Evolutionary conservation across 2,888 invertebrate genomes (phyloP), one percentile per base, ranked within the genome.

Genomic region (Troides aeacus): DNA sequence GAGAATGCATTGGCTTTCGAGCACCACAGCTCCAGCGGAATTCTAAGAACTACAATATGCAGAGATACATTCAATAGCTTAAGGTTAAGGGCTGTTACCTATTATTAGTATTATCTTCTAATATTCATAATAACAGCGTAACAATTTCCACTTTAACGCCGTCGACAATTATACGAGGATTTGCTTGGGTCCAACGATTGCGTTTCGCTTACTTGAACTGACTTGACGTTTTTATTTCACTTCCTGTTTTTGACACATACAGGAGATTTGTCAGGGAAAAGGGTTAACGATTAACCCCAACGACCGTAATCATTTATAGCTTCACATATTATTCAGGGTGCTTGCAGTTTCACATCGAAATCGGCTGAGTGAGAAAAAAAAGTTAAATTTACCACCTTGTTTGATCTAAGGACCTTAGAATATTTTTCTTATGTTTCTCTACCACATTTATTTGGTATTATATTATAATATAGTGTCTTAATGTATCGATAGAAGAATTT

Each of bases 231-330:
- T 66, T 62, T 23, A 66, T 66, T 70, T 62, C 63, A 66, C 66
- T 70, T 70, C 59, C 59, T 70, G 70, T 66, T 66, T 66, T 66
- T 70, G 70, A 70, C 70, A 70, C 63, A 56, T 66, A 66, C 30
- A 59, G 59, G 59, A 62, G 66, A 70, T 70, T 70, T 66, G 66
- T 70, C 63, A 66, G 62, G 62, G n/a, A 66, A 66, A 68, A 68
- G 68, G 68, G 68, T 64, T 39, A 64, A 64, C 59, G 63, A 63
- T 68, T 64, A 64, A 63, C 68, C 66, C 70, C 59, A 39, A 24
- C 36, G 66, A 70, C 66, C 70, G 59, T 59, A 63, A 59, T 70
- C 66, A 70, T 58, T 70, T 59, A 39, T 59, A 23, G 15, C n/a
- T 65, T 57, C 17, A 65, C 18, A 58, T 59, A 18, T 62, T 60